These are phyloP conservation scores for Macrobrachium nipponense DNA, from an alignment of 1,140 invertebrate species.

Conservation along the genomic window DNA sequence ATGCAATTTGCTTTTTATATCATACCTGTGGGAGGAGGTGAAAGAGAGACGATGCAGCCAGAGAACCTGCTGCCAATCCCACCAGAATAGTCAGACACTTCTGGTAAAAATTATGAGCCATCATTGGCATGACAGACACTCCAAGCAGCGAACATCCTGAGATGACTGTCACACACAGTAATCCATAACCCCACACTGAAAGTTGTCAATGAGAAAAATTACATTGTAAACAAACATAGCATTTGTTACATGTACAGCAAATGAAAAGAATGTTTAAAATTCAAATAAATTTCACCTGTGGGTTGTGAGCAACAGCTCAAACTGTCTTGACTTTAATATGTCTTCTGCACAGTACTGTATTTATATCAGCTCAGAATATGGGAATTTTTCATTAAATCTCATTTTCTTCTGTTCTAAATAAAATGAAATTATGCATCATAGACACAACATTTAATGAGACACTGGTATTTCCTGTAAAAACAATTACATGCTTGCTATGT, in stretches of 20 bases:
- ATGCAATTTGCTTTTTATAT: not conserved
- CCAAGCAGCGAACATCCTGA: constrained; percentile 75
- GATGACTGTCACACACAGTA: constrained; percentile 76
- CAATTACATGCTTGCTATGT: too few species aligned
- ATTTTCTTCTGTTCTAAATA: too few species aligned
- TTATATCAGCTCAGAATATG: too few species aligned
- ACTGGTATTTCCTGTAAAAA: too few species aligned
- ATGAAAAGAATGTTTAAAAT: not conserved
- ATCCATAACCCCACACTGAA: constrained; percentile 75
- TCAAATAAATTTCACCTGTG: too few species aligned
- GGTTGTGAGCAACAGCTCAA: not conserved
- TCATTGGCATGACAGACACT: constrained; percentile 74
- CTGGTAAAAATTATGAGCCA: constrained; percentile 73
- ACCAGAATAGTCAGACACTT: constrained; percentile 74
- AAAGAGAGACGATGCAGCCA: constrained; percentile 75
- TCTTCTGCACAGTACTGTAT: too few species aligned
- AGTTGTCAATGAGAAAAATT: not conserved
- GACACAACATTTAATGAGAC: too few species aligned
- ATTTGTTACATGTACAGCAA: not conserved
- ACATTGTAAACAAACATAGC: not conserved
- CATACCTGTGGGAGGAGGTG: constrained; percentile 76
- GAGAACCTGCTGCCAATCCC: constrained; percentile 77
- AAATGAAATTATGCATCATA: too few species aligned
- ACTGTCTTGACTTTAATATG: too few species aligned
- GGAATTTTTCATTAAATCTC: too few species aligned